These are phyloP conservation scores for Onychomys leucogaster DNA, from an alignment of 2,797 vertebrate species.

Conservation along the genomic window DNA sequence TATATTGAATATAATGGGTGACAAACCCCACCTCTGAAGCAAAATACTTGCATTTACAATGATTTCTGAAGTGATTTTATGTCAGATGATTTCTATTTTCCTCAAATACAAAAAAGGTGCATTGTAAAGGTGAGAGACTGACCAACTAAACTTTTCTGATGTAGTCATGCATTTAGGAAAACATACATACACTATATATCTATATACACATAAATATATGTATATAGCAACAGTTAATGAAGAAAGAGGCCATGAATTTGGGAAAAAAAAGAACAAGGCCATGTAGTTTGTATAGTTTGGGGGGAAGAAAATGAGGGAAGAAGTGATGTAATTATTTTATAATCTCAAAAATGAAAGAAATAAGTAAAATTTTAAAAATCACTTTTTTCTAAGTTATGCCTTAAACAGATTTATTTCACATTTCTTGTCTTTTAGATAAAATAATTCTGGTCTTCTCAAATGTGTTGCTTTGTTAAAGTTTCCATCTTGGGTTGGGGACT, in stretches of 20 bases:
- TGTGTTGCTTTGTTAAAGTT: background rate
- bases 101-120: background rate
- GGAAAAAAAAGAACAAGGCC: background rate
- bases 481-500: too few species aligned
- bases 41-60: background rate
- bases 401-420: constrained; percentile 32
- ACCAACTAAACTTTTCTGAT: background rate
- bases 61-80: background rate
- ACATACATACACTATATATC: background rate
- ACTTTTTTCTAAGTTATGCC: constrained; percentile 74
- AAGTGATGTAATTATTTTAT: background rate
- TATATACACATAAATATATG: background rate
- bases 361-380: background rate
- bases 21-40: background rate
- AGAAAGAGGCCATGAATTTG: background rate
- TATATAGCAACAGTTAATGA: background rate
- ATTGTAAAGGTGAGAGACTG: background rate
- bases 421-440: background rate
- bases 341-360: background rate
- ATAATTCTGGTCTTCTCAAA: constrained; percentile 27
- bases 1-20: background rate
- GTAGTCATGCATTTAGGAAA: background rate
- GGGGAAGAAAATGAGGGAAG: background rate
- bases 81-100: background rate
- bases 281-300: background rate